Conservation (phyloP, 1,140 invertebrate species). For the Drosophila burlai region DNA sequence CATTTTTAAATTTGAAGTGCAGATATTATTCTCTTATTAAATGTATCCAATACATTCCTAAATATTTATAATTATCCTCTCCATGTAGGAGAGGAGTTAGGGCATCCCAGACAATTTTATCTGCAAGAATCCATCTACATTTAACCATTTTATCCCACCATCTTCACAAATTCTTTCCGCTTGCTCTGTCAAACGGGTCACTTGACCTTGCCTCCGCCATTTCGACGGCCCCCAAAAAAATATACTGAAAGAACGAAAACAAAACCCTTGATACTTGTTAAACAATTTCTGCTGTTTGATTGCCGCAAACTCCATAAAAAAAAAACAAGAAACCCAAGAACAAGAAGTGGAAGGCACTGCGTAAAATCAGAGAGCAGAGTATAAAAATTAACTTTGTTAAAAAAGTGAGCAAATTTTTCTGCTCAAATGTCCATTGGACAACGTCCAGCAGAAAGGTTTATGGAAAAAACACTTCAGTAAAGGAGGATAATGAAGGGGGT, state of each 20-base stretch:
- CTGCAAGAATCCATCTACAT: neutral
- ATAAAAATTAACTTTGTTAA: conserved; percentile 81
- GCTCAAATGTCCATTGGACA: conserved; percentile 67
- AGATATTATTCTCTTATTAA: neutral
- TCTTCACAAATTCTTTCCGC: neutral
- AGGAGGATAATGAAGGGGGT: conserved; percentile 4
- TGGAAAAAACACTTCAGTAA: conserved; percentile 15
- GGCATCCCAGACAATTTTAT: neutral
- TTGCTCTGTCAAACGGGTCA: conserved; percentile 25
- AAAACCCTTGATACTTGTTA: conserved; percentile 62
- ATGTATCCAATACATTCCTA: neutral
- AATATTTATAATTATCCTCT: neutral
- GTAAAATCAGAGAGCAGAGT: conserved; percentile 59
- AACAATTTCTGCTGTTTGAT: conserved; percentile 54
- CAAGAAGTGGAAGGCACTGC: conserved; percentile 20
- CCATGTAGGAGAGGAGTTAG: neutral
- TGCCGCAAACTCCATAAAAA: conserved; percentile 43
- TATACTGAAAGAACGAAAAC: conserved; percentile 22
- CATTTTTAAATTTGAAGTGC: neutral
- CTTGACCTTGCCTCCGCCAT: conserved; percentile 62
- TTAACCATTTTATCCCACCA: neutral
- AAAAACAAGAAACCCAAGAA: conserved; percentile 15
- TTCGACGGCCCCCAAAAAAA: conserved; percentile 39
- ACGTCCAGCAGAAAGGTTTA: conserved; percentile 51
- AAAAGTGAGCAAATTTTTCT: conserved; percentile 69